Base-by-base conservation (phyloP, 2,888 invertebrate species). In the Diaprepes abbreviatus region DNA sequence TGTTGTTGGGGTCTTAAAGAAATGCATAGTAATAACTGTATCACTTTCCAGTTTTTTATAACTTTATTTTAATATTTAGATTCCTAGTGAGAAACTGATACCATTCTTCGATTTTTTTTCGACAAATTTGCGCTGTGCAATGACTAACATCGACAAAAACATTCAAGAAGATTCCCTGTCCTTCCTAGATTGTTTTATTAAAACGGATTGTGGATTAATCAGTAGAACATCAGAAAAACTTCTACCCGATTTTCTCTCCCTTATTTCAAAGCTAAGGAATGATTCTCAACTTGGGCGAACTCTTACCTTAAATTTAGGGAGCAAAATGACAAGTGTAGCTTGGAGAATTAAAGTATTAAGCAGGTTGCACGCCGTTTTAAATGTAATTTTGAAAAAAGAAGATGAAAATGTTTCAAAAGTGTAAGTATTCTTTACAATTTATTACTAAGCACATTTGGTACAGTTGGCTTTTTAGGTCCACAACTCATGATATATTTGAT, bases 151-250 rank as follows among this genome's bases (percentile, higher is more conserved):
- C 68, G 89, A 93, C 80, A 88, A 87, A 9, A 86, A 88, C 55
- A 91, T 97, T 71, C 93, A 95, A 80, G 92, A 94, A 80, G 95
- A 95, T 82, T 93, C 96, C 0, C 85, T 97, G 0, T 80, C 90
- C 0, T 88, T 95, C 73, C 84, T 97, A 14, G 95, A 96, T 79
- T 86, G 91, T 40, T 85, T 96, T n/a, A 83, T 95, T 10, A 85
- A 88, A 38, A 87, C 90, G 75, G 87, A 90, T 60, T 92, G 93
- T 1, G 80, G 83, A 4, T 85, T 93, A 50, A 87, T 95, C 1
- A 89, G 90, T 0, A 84, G 87, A 60, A 89, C 91, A 79, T 89
- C 91, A 66, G 87, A 89, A 62, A 90, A 90, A 82, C 89, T 96
- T 2, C 86, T 96, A 64, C 89, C 91, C 0, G 92, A 92, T 80